phyloP scores from a whole-genome alignment of 2,797 vertebrate species.

The Hyperoplus immaculatus region DNA sequence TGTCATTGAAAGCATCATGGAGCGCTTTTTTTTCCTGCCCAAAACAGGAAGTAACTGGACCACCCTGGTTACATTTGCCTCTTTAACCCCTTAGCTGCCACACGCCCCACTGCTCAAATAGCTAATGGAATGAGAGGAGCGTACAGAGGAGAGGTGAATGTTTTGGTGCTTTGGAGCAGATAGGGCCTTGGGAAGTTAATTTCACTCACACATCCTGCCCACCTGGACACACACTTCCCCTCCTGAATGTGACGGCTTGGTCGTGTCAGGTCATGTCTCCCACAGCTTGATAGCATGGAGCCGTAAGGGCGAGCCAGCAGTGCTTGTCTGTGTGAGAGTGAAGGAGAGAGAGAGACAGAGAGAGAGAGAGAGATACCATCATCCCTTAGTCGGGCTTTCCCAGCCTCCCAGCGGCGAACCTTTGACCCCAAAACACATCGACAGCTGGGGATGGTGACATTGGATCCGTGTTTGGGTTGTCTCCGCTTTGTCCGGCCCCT shows the following conservation, averaged over 20 bases:
- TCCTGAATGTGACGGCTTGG: slow-evolving; percentile 56
- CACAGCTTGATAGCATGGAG: slow-evolving; percentile 39
- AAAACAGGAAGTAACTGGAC: slow-evolving; percentile 62
- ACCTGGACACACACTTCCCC: slow-evolving; percentile 57
- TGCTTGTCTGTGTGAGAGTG: slow-evolving; percentile 14
- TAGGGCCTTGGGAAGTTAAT: slow-evolving; percentile 54
- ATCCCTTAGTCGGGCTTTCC: slow-evolving; percentile 61
- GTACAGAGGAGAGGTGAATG: slow-evolving; percentile 38
- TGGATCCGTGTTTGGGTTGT: slow-evolving; percentile 81
- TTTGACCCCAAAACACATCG: slow-evolving; percentile 77
- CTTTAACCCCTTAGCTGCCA: slow-evolving; percentile 27
- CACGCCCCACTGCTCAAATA: slow-evolving; percentile 7
- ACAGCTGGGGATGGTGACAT: slow-evolving; percentile 79
- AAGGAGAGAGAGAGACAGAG: not conserved
- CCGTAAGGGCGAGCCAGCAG: slow-evolving; percentile 6
- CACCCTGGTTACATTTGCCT: slow-evolving; percentile 41
- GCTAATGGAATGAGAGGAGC: slow-evolving; percentile 56
- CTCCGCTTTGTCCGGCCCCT: slow-evolving; percentile 71
- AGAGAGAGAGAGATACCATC: slow-evolving; percentile 21
- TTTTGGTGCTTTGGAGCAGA: slow-evolving; percentile 34
- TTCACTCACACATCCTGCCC: slow-evolving; percentile 72
- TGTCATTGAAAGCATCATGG: slow-evolving; percentile 42
- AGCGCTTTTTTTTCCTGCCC: slow-evolving; percentile 23
- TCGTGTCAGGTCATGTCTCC: slow-evolving; percentile 66
- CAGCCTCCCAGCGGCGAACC: slow-evolving; percentile 67